Evolutionary conservation across 2,888 invertebrate species (phyloP).

Genomic region (Exephanes ischioxanthus): DNA sequence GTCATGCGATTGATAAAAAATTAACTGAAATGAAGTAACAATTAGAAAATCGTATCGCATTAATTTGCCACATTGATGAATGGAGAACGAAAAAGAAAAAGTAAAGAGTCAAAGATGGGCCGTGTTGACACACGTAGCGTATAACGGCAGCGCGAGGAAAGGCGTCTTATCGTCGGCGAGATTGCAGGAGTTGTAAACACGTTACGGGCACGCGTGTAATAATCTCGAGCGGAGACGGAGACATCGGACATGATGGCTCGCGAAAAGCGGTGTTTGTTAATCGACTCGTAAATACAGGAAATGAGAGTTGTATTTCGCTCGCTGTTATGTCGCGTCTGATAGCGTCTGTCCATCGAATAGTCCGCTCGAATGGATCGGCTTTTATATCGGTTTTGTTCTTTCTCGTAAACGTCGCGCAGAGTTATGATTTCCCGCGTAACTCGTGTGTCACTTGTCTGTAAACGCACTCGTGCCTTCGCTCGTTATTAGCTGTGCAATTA

Average conservation of each 20-base stretch:
- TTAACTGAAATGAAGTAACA: not conserved
- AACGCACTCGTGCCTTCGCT: conserved; percentile 5
- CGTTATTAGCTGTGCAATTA: not conserved
- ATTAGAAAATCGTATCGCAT: conserved; percentile 18
- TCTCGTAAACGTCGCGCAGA: not conserved
- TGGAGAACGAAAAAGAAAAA: not conserved
- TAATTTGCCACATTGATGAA: conserved; percentile 46
- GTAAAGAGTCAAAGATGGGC: too few species aligned
- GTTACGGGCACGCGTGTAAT: conserved; percentile 35
- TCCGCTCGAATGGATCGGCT: not conserved
- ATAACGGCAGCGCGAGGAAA: conserved; percentile 8
- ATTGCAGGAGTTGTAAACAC: conserved; percentile 57
- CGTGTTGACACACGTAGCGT: not conserved
- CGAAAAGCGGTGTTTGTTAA: conserved; percentile 63
- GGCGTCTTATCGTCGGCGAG: conserved; percentile 42
- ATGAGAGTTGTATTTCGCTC: conserved; percentile 61
- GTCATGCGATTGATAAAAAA: not conserved
- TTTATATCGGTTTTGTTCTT: conserved; percentile 3
- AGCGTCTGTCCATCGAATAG: not conserved
- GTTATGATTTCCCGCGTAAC: conserved; percentile 48
- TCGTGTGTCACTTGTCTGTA: conserved; percentile 60
- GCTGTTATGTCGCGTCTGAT: not conserved
- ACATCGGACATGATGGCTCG: conserved; percentile 13
- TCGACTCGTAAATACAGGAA: conserved; percentile 73
- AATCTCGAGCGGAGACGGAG: not conserved